Conservation (phyloP, 2,888 invertebrate genomes). For the Rhabditoides inermis region DNA sequence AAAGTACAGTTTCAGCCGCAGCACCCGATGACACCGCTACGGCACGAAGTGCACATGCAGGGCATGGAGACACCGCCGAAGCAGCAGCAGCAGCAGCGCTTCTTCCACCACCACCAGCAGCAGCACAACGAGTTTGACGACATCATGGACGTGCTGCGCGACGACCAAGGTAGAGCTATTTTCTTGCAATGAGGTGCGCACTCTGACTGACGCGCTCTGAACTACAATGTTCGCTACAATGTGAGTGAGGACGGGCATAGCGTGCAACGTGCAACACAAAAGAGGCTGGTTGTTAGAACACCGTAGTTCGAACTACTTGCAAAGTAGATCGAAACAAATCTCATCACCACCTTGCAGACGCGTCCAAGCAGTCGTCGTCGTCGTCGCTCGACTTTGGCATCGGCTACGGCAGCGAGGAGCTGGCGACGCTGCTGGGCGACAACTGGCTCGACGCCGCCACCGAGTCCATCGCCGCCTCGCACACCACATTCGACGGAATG, state of each 20-base stretch:
- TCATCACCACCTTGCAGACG: too few species aligned
- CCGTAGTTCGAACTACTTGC: too few species aligned
- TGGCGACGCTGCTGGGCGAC: constrained; percentile 15
- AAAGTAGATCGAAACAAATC: too few species aligned
- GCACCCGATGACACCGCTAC: too few species aligned
- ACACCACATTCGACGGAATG: too few species aligned
- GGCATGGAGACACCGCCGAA: too few species aligned
- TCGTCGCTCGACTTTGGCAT: neutral
- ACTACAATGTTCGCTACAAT: neutral
- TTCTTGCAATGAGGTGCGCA: too few species aligned
- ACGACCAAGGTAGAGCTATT: neutral
- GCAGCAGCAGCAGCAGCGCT: too few species aligned
- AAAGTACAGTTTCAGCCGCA: neutral
- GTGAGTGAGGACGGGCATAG: neutral
- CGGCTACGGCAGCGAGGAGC: constrained; percentile 8
- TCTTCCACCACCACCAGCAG: constrained; percentile 1
- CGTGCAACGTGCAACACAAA: too few species aligned
- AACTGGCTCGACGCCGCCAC: constrained; percentile 15
- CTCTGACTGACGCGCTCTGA: too few species aligned
- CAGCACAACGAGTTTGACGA: constrained; percentile 11
- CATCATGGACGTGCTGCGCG: constrained; percentile 10
- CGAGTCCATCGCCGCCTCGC: constrained; percentile 1
- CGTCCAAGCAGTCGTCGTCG: neutral
- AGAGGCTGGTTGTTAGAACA: too few species aligned
- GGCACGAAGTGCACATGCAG: constrained; percentile 2